phyloP scores from a whole-genome alignment of 2,797 vertebrate genomes.

The Neostethus bicornis region DNA sequence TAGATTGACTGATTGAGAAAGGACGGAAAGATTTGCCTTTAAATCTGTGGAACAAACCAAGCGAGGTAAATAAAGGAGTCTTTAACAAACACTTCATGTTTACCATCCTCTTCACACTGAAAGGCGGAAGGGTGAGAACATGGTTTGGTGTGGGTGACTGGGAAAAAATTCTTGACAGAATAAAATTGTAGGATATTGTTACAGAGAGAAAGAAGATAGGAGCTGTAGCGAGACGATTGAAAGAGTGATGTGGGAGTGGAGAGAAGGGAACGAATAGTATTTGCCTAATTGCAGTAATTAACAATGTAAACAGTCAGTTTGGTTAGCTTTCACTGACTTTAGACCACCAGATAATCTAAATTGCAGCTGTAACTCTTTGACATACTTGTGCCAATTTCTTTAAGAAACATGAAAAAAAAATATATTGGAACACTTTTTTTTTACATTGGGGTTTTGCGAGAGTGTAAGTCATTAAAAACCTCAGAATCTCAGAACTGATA shows the following conservation, averaged over 20 bases:
- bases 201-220: neutral
- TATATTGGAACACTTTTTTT: no score
- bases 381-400: conserved; percentile 51
- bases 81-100: conserved; percentile 42
- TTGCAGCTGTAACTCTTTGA: conserved; percentile 62
- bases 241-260: neutral
- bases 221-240: neutral
- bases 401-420: no score
- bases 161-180: neutral
- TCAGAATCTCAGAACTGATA: no score
- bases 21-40: conserved; percentile 16
- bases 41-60: conserved; percentile 27
- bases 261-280: neutral
- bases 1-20: neutral
- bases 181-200: conserved; percentile 7
- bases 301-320: conserved; percentile 61
- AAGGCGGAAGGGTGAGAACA: neutral
- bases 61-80: conserved; percentile 35
- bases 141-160: conserved; percentile 11
- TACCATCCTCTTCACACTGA: conserved; percentile 23
- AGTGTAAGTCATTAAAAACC: no score
- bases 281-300: conserved; percentile 47
- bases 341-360: conserved; percentile 60
- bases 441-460: no score
- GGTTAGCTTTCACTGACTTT: conserved; percentile 43